Base-by-base conservation (phyloP, 2,797 vertebrate species). In the Poecilia picta region DNA sequence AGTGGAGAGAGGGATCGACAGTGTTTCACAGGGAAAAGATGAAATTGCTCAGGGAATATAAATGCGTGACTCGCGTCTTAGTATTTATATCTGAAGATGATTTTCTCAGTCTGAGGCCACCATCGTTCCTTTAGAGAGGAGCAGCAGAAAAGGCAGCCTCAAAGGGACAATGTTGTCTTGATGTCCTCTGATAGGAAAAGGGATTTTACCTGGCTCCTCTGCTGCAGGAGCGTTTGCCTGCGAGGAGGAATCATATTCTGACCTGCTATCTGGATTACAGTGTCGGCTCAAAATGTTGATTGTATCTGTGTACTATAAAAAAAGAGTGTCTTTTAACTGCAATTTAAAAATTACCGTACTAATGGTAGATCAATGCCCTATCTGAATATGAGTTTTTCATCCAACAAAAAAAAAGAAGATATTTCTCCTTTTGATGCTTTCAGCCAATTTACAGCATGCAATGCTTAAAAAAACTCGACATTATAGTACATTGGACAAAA, bases 61-160 rank as follows among this genome's bases (percentile, higher is more conserved):
- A 90, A 92, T 91, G 81, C 20, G 66, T 1, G 25, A 81, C 72
- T 78, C 3, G 7, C 68, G 80, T 84, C 84, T 81, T 8, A 20
- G 83, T 87, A 73, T 82, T 78, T 78, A 86, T 88, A 81, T n/a
- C 81, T 77, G 84, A 28, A 28, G 83, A 87, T 88, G 83, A 91
- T 87, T 92, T 80, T 85, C 75, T 87, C 70, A 59, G 81, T 83
- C 83, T 23, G 36, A 85, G 91, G 87, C 88, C 86, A 86, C 90
- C 84, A 85, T 91, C 81, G 51, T 89, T 91, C 85, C 85, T 92
- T 91, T 86, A 71, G 81, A 90, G 73, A 79, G 76, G 59, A 62
- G 74, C 57, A 23, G n/a, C 2, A 18, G 84, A 76, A 78, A 82
- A 81, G 79, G 80, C 59, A 2, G 39, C 85, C 81, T 87, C 87